Evolutionary conservation across 2,888 invertebrate genomes (phyloP), one percentile per base, ranked within the genome.

Genomic region (Nesidiocoris tenuis): DNA sequence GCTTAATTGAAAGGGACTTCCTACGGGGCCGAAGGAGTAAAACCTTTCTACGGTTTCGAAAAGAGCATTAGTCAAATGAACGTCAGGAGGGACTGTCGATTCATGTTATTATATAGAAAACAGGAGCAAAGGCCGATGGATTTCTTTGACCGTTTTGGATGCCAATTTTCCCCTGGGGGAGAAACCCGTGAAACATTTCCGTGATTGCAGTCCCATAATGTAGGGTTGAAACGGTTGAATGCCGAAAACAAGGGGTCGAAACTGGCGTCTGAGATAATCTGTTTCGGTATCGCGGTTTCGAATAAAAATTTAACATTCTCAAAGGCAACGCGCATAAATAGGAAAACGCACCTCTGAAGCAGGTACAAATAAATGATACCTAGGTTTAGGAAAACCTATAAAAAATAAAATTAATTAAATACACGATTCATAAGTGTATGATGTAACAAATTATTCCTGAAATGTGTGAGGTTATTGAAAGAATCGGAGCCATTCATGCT

Each of bases 51-150:
- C 3, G n/a, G 59, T 59, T 59, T n/a, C 19, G 72, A 63, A 72
- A 61, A 72, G 72, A 24, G 39, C 72, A 72, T 72, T 72, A 72
- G 72, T 72, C 61, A 61, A 72, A 71, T 71, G 61, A 71, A 72
- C 24, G 72, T 72, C 25, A 21, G 25, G 5, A 70, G 18, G 59
- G 59, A 71, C 25, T 72, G 72, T 72, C 72, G 72, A 72, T 72
- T 72, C 57, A 63, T 63, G 61, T 72, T 72, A 74, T 74, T 70
- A 74, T 75, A 68, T 70, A 57, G 75, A 68, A 67, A 68, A 39
- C 39, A 39, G 39, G 5, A 39, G 39, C 5, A 39, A 39, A 39
- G 39, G 5, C 39, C 5, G 5, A 39, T 12, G 5, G 3, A 39
- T 39, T 39, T 39, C 39, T 39, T 39, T 12, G 39, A 39, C 39